Conservation (phyloP, 1,140 invertebrate species). For the Drosophila obscura region DNA sequence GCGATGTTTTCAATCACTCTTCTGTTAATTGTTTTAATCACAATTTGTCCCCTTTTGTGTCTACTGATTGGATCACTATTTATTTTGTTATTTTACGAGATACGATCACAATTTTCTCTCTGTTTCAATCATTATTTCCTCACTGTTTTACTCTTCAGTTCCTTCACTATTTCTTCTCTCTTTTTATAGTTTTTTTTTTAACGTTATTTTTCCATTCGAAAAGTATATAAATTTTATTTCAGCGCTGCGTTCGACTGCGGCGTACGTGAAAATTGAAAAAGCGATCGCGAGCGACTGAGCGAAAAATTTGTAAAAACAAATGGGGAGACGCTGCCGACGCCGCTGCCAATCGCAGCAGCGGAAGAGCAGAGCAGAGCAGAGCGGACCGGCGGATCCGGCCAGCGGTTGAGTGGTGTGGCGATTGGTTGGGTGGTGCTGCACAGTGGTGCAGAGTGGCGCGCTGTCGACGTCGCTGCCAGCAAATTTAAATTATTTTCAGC, state of each 20-base stretch:
- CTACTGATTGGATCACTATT: too few relatives aligned
- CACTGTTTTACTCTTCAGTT: too few relatives aligned
- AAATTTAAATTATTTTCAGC: constrained; percentile 81
- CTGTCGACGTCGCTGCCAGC: constrained; percentile 44
- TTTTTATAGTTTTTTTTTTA: constrained; percentile 22
- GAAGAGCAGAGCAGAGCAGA: constrained; percentile 38
- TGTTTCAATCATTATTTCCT: too few relatives aligned
- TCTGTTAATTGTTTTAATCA: too few relatives aligned
- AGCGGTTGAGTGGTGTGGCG: constrained; percentile 11
- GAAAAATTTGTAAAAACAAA: constrained; percentile 77
- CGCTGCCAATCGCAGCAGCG: constrained; percentile 15
- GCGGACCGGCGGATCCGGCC: constrained; percentile 1
- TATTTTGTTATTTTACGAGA: too few relatives aligned
- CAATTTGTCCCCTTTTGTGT: too few relatives aligned
- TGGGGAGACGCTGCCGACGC: constrained; percentile 5
- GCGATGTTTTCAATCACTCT: too few relatives aligned
- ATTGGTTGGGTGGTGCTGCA: constrained; percentile 6
- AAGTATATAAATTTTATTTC: constrained; percentile 26
- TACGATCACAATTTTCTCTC: too few relatives aligned
- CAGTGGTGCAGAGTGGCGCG: constrained; percentile 16
- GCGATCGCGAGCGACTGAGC: constrained; percentile 82
- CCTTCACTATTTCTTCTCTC: constrained; percentile 35
- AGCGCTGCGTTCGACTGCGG: constrained; percentile 23
- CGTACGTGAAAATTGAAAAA: constrained; percentile 82
- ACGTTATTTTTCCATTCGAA: constrained; percentile 1